Percentiles rank a stretch among this genome's conserved stretches.
These are phyloP conservation scores for Patella vulgata DNA, from an alignment of 1,140 invertebrate species.

Conservation along the genomic window DNA sequence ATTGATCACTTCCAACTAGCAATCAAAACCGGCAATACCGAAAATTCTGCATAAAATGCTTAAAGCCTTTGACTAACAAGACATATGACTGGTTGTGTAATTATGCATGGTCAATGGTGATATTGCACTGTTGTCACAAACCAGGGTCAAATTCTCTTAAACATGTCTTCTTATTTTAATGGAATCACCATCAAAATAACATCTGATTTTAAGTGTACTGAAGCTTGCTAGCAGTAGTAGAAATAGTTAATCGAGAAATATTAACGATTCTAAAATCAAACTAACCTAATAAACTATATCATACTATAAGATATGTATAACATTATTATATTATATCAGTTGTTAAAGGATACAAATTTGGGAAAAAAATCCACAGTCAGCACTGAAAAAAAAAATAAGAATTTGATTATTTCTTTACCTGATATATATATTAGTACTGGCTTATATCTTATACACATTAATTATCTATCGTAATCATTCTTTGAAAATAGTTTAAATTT, in stretches of 20 bases:
- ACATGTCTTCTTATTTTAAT: not conserved
- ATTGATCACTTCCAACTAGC: not conserved
- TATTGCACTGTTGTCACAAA: no score
- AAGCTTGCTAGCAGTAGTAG: not conserved
- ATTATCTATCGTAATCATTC: not conserved
- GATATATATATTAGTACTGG: not conserved
- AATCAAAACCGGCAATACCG: no score
- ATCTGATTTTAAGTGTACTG: not conserved
- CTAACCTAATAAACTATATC: not conserved
- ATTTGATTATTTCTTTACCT: not conserved
- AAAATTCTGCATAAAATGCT: not conserved
- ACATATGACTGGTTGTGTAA: not conserved
- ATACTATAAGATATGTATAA: not conserved
- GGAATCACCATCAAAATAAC: no score
- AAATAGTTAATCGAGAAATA: not conserved
- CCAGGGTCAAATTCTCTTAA: no score
- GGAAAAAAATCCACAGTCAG: slow-evolving; percentile 81
- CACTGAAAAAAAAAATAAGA: slow-evolving; percentile 74
- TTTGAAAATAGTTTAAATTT: not conserved
- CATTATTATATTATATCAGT: not conserved
- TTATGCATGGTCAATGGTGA: not conserved
- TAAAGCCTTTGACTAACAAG: not conserved
- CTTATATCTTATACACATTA: not conserved
- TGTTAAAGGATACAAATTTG: slow-evolving; percentile 80
- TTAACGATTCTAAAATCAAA: not conserved